These are phyloP conservation scores for Poecilia picta DNA, from an alignment of 2,797 vertebrate species.

Conservation along the genomic window DNA sequence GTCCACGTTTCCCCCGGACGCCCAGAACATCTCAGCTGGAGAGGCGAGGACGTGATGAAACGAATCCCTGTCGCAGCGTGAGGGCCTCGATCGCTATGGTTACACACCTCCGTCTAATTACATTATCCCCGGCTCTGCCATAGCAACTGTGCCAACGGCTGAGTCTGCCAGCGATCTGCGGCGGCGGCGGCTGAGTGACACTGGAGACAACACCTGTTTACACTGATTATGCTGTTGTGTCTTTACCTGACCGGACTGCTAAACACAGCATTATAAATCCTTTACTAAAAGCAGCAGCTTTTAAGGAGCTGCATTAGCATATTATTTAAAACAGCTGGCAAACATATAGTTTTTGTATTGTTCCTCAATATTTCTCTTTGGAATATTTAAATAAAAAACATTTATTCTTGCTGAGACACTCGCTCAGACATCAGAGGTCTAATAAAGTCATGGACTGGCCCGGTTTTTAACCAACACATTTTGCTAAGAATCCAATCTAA, in stretches of 20 bases:
- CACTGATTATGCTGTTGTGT: conserved; percentile 44
- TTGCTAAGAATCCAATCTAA: background rate
- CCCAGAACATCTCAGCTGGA: conserved; percentile 38
- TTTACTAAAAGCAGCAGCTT: background rate
- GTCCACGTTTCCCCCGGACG: conserved; percentile 3
- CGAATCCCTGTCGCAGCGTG: conserved; percentile 48
- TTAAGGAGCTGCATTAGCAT: background rate
- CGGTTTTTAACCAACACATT: background rate
- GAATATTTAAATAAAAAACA: background rate
- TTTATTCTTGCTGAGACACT: too few relatives aligned
- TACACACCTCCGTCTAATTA: conserved; percentile 68
- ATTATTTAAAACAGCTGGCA: background rate
- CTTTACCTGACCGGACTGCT: conserved; percentile 47
- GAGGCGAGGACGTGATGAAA: conserved; percentile 38
- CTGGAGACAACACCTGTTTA: conserved; percentile 57
- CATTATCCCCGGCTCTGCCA: conserved; percentile 69
- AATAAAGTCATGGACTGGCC: background rate
- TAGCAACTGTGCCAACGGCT: conserved; percentile 72
- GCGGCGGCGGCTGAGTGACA: conserved; percentile 43
- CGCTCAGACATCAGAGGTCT: background rate
- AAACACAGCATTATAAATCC: conserved; percentile 12
- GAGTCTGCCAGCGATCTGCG: conserved; percentile 57
- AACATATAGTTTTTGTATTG: background rate
- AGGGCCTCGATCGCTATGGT: conserved; percentile 74
- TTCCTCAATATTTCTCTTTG: background rate